These are phyloP conservation scores for Trichacis sp. DNA, from an alignment of 2,888 invertebrate genomes.

Conservation along the genomic window DNA sequence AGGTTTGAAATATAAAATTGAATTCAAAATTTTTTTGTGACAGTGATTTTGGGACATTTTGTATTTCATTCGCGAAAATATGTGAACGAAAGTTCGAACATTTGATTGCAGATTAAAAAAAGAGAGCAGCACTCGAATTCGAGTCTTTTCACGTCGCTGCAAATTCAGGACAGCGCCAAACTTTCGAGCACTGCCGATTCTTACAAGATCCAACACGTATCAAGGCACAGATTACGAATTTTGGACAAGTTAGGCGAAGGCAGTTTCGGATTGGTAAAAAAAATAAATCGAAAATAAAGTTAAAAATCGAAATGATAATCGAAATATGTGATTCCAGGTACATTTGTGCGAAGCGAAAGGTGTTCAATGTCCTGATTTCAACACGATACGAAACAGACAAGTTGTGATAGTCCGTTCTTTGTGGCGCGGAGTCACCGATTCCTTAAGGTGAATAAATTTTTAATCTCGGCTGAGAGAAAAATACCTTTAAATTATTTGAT, in stretches of 20 bases:
- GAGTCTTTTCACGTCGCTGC: constrained; percentile 80
- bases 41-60: too few species aligned
- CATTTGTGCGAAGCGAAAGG: constrained; percentile 84
- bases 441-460: constrained; percentile 76
- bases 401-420: constrained; percentile 82
- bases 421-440: constrained; percentile 79
- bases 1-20: too few species aligned
- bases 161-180: constrained; percentile 74
- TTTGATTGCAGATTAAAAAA: constrained; percentile 71
- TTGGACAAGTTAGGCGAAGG: constrained; percentile 90
- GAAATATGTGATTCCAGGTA: constrained; percentile 65
- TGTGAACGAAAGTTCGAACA: too few species aligned
- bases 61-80: too few species aligned
- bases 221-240: constrained; percentile 85
- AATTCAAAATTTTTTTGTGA: too few species aligned
- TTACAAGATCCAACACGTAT: constrained; percentile 71
- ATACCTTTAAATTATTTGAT: too few species aligned
- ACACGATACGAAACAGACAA: constrained; percentile 77
- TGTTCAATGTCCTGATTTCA: constrained; percentile 71
- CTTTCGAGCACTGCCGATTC: constrained; percentile 53
- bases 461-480: too few species aligned
- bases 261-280: constrained; percentile 85
- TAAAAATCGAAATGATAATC: constrained; percentile 1
- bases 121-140: constrained; percentile 78
- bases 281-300: too few species aligned